Evolutionary conservation across 2,888 invertebrate species (phyloP), one percentile per base, ranked within the genome.

Genomic region (Lasioglossum lativentre): DNA sequence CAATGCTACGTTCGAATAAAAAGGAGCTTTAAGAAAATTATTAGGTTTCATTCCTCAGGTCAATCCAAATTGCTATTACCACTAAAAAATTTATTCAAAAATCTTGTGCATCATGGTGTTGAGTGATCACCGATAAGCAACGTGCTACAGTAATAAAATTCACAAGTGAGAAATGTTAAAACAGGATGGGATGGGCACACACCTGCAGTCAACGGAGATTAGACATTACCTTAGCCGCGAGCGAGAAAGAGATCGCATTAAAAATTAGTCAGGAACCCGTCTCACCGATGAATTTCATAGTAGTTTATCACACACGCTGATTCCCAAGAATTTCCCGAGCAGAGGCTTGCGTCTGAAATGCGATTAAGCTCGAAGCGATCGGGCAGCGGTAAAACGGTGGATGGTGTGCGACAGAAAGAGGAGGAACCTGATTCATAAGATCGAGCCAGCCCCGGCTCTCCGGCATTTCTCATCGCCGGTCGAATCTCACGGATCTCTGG

Each of bases 401-500:
- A 68, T 10, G n/a, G n/a, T 56, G 52, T 45, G 70, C 66, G 81
- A 68, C 66, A 30, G 30, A 19, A 27, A 19, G n/a, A 63, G 56
- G 42, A 72, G 30, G 34, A 72, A 74, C 74, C 52, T 27, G 34
- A 47, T 78, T 66, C 78, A 68, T 80, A 75, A 81, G 74, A 71
- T 30, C 63, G 63, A 47, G 47, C 42, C 68, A 63, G 14, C 27
- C 27, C 16, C 59, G 16, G 27, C 59, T 63, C 59, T 63, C 14
- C 70, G 71, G 73, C 82, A 78, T 80, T 89, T 84, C 86, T 86
- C 87, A 76, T 89, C 80, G 74, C 73, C 72, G 77, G 75, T 85
- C 80, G 83, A 89, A 84, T 85, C 83, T 86, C 83, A 82, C 83
- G 89, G 79, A 89, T 85, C 85, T 82, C 66, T 80, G 85, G 82